Evolutionary conservation across 1,140 invertebrate genomes (phyloP).

Genomic region (Habropoda laboriosa): DNA sequence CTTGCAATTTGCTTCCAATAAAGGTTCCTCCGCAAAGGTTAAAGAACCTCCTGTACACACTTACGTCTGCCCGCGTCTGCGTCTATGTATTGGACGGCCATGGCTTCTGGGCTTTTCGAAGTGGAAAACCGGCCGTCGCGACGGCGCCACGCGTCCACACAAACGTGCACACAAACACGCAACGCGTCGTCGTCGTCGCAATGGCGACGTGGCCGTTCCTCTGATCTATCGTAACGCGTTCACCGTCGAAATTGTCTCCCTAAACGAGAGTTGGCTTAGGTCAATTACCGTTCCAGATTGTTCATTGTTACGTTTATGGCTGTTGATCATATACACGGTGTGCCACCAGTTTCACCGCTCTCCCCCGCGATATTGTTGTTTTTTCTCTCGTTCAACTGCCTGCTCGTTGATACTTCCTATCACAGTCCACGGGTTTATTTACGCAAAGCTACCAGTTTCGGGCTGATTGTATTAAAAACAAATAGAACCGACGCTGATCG

Average conservation of each 20-base stretch:
- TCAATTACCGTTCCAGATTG: slow-evolving; percentile 30
- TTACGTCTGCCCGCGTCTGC: neutral
- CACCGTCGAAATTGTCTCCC: slow-evolving; percentile 20
- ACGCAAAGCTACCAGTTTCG: neutral
- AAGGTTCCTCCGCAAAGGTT: slow-evolving; percentile 31
- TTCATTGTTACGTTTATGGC: slow-evolving; percentile 16
- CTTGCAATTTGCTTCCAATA: slow-evolving; percentile 29
- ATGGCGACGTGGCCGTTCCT: neutral
- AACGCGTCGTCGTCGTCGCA: neutral
- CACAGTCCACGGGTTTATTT: neutral
- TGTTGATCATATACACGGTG: slow-evolving; percentile 14
- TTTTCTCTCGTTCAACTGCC: neutral
- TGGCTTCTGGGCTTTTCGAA: slow-evolving; percentile 38
- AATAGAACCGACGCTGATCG: neutral
- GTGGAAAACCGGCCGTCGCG: slow-evolving; percentile 36
- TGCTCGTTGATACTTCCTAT: neutral
- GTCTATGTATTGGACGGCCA: neutral
- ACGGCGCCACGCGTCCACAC: slow-evolving; percentile 18
- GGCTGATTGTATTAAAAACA: neutral
- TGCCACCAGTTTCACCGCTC: neutral
- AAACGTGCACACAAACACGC: neutral
- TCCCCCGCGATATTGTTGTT: neutral
- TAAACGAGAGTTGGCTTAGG: slow-evolving; percentile 8
- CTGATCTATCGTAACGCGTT: slow-evolving; percentile 21
- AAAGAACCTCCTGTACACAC: slow-evolving; percentile 29